Percentiles rank a stretch among this genome's conserved stretches.
phyloP scores from a whole-genome alignment of 2,113 vertebrate genomes.

The Strix uralensis region DNA sequence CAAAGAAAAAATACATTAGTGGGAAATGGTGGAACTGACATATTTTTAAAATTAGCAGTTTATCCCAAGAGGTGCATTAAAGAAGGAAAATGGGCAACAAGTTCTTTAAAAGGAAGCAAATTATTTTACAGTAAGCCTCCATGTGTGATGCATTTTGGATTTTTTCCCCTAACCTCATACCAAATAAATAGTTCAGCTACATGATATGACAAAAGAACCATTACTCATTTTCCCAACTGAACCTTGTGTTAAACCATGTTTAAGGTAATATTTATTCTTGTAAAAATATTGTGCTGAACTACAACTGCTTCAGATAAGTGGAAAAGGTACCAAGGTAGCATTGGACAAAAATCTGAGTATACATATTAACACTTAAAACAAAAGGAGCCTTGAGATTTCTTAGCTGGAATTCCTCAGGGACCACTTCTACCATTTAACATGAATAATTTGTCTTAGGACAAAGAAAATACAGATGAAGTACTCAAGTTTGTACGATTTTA shows the following conservation, averaged over 20 bases:
- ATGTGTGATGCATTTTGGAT: background rate
- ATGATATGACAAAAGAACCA: background rate
- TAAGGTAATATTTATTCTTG: constrained; percentile 2
- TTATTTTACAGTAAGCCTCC: constrained; percentile 10
- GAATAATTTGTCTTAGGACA: background rate
- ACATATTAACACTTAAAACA: background rate
- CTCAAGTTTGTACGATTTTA: background rate
- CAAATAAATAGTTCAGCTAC: constrained; percentile 30
- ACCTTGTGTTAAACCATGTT: background rate
- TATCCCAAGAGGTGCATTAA: constrained; percentile 58
- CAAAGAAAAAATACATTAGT: background rate
- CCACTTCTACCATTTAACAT: background rate
- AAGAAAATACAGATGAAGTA: background rate
- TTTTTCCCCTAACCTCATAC: background rate
- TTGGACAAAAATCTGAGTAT: background rate
- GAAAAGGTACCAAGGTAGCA: background rate
- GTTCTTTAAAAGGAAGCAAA: constrained; percentile 53
- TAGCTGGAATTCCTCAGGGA: background rate
- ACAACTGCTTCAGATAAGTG: background rate
- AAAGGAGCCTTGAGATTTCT: background rate
- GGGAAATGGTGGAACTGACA: constrained; percentile 42
- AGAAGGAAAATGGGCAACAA: constrained; percentile 61
- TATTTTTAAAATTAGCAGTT: constrained; percentile 66
- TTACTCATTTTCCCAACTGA: background rate
- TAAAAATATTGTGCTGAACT: background rate